Evolutionary conservation across 1,140 invertebrate species (phyloP), one percentile per base, ranked within the genome.

Genomic region (Polypedilum pembai): DNA sequence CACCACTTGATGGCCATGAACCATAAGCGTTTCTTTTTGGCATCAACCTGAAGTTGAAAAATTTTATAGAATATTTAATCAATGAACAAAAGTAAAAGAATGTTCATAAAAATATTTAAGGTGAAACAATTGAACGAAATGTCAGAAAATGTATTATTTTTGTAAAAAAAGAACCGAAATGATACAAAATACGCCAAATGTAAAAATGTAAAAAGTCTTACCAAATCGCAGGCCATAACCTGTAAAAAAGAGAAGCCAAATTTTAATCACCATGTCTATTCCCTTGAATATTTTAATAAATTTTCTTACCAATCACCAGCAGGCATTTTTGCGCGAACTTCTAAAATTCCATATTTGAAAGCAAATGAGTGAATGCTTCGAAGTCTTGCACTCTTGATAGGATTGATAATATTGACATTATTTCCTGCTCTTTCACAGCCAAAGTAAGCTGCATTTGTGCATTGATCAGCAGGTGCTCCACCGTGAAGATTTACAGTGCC

Each of bases 261-360:
- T n/a, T n/a, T n/a, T n/a, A n/a, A n/a, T n/a, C n/a, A n/a, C n/a
- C n/a, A n/a, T n/a, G n/a, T n/a, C n/a, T n/a, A n/a, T n/a, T n/a
- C n/a, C n/a, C n/a, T n/a, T n/a, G 10, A 41, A 41, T 41, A 41
- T 45, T 45, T 45, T 8, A 45, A 3, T 45, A 45, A 3, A 45
- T 12, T 1, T 15, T 12, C n/a, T n/a, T n/a, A 75, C 87, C 90
- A 92, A 80, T 92, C 45, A 65, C 89, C 89, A 41, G 82, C 78
- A 0, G 89, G 88, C 78, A 91, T 81, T 79, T 89, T 90, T 0
- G 89, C 89, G 15, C 85, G 83, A 10, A 91, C 83, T 78, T 89
- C 86, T 2, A 91, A 84, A 72, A 84, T 83, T 10, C 89, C 89
- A 76, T 89, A 91, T 24, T 80, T 85, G 75, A 88, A 88, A 12